Conservation (phyloP, 2,113 vertebrate species). For the Panthera tigris region DNA sequence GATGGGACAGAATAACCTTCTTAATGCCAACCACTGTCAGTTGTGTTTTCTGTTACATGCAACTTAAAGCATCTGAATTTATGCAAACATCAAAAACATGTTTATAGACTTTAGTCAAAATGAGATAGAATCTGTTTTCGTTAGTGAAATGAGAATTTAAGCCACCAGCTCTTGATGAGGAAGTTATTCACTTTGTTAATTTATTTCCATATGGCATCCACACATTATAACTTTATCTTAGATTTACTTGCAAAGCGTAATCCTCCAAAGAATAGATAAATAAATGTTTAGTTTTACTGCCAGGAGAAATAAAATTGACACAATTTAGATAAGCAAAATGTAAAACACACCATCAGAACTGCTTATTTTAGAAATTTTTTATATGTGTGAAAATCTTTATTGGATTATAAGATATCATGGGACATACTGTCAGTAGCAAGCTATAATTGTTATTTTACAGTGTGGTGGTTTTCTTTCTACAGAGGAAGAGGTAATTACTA, state of each 20-base stretch:
- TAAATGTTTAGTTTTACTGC: conserved; percentile 55
- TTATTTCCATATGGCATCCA: background rate
- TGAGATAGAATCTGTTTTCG: background rate
- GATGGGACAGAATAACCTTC: background rate
- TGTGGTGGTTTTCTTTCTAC: conserved; percentile 34
- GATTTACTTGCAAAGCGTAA: conserved; percentile 56
- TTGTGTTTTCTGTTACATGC: background rate
- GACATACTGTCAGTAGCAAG: conserved; percentile 45
- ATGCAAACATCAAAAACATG: background rate
- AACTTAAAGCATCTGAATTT: background rate
- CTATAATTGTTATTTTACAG: conserved; percentile 58
- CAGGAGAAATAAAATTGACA: conserved; percentile 36
- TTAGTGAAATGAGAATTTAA: background rate
- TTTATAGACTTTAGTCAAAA: background rate
- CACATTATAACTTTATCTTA: conserved; percentile 14
- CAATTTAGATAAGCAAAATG: conserved; percentile 37
- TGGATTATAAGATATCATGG: background rate
- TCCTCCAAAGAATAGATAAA: background rate
- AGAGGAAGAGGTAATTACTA: background rate
- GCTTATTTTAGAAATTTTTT: conserved; percentile 46
- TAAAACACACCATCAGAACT: background rate
- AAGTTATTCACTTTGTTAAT: conserved; percentile 10
- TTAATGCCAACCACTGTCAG: background rate
- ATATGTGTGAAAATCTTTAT: background rate
- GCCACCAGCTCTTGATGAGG: background rate